Evolutionary conservation across 2,113 vertebrate species (phyloP).

Genomic region (Gymnogyps californianus): DNA sequence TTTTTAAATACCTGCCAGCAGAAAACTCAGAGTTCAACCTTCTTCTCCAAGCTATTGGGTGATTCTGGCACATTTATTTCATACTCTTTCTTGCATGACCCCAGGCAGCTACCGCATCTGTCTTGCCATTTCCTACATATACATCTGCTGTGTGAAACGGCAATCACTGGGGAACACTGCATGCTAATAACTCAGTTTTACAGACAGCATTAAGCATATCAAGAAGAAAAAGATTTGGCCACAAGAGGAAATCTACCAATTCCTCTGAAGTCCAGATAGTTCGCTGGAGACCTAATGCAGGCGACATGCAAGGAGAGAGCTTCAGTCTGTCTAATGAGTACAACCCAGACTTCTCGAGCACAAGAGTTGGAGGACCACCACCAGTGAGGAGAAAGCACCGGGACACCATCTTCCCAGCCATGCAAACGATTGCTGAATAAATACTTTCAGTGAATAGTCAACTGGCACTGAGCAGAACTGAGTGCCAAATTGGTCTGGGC

Average conservation of each 20-base stretch:
- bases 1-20: not conserved
- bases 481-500: not conserved
- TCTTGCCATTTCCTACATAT: not conserved
- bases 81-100: not conserved
- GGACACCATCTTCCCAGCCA: rapidly evolving
- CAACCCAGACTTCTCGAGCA: not conserved
- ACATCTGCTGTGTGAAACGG: not conserved
- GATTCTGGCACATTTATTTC: not conserved
- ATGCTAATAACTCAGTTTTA: not conserved
- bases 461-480: not conserved
- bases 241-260: not conserved
- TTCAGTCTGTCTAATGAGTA: not conserved
- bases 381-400: not conserved
- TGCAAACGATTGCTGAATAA: not conserved
- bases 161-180: not conserved
- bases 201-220: not conserved
- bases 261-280: not conserved
- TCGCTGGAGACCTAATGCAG: not conserved
- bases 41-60: not conserved
- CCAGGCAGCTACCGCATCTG: not conserved
- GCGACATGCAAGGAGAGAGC: not conserved
- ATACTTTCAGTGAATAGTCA: not conserved
- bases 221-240: not conserved
- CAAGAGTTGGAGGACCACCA: not conserved
- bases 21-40: not conserved